Evolutionary conservation across 2,797 vertebrate genomes (phyloP).

Genomic region (Cuculus canorus): DNA sequence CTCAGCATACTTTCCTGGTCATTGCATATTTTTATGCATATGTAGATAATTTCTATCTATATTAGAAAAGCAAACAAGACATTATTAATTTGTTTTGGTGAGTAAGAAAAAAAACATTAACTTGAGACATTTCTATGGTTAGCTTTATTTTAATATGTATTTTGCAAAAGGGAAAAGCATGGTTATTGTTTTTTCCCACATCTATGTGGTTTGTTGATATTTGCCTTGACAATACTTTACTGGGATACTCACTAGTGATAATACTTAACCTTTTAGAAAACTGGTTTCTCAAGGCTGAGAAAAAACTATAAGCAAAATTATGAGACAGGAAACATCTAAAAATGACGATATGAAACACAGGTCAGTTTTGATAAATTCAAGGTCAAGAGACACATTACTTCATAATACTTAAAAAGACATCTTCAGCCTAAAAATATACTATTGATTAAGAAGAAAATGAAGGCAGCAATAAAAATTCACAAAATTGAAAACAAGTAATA

Average conservation of each 20-base stretch:
- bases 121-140: background rate
- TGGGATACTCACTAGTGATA: too few species aligned
- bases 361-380: conserved; percentile 34
- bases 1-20: background rate
- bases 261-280: background rate
- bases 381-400: background rate
- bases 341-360: background rate
- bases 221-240: background rate
- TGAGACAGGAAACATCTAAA: conserved; percentile 4
- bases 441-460: background rate
- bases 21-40: background rate
- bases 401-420: background rate
- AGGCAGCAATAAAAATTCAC: conserved; percentile 12
- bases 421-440: background rate
- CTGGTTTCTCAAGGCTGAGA: background rate
- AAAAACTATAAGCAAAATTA: conserved; percentile 39
- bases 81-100: background rate
- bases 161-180: background rate
- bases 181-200: conserved; percentile 8
- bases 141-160: background rate
- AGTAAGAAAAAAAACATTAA: background rate
- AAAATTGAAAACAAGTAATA: background rate
- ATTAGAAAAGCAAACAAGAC: background rate
- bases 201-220: background rate
- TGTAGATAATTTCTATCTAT: background rate